Evolutionary conservation across 64 coral and sea anemone genomes (phyloP).

Genomic region (Anthopleura sola): DNA sequence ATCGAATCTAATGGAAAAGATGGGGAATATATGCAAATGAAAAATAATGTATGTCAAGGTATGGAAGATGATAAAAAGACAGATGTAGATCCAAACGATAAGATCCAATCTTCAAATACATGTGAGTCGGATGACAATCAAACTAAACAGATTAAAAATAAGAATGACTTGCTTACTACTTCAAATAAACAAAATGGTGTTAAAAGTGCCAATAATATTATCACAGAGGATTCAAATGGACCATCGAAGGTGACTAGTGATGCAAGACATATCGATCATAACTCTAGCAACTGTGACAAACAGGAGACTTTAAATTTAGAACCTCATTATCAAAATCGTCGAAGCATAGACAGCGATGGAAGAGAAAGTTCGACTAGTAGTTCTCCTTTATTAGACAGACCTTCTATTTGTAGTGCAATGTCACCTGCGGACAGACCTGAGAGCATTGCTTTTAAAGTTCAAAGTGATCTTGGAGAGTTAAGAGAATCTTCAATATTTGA

Average conservation of each 20-base stretch:
- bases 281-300: neutral
- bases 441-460: neutral
- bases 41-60: conserved; percentile 9
- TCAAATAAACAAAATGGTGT: neutral
- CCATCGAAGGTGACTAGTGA: neutral
- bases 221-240: neutral
- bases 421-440: conserved; percentile 15
- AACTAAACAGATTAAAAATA: conserved; percentile 3
- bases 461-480: neutral
- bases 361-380: neutral
- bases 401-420: neutral
- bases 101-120: conserved; percentile 15
- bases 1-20: neutral
- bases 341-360: conserved; percentile 12
- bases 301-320: neutral
- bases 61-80: neutral
- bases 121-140: neutral
- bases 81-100: neutral
- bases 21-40: conserved; percentile 18
- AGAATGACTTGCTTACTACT: neutral
- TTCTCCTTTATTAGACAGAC: conserved; percentile 9
- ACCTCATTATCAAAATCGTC: conserved; percentile 13
- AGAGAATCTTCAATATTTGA: conserved; percentile 6
- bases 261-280: neutral
- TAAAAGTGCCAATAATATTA: neutral